Evolutionary conservation across 2,113 vertebrate genomes (phyloP), one percentile per base, ranked within the genome.

Genomic region (Engraulis encrasicolus): DNA sequence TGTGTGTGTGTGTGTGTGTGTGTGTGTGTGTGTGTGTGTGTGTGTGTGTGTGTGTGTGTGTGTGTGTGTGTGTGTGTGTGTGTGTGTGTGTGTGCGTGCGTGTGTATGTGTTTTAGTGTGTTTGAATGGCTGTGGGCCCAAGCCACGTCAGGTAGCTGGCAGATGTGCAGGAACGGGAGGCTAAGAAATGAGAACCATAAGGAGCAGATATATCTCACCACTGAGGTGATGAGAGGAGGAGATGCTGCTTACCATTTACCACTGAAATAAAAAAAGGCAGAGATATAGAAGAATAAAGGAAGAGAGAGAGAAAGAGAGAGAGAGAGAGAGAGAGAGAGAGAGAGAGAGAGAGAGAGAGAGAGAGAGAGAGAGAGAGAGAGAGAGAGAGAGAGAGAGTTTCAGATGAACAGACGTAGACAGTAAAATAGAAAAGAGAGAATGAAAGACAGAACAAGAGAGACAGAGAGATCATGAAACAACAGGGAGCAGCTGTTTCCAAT

Each of bases 301-400:
- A 3, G 40, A 45, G 40, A 45, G 40, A 45, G 31, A 31, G 66
- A 34, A 74, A 27, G 23, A 71, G 61, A 27, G 14, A 31, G 66
- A 74, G n/a, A 74, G 66, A 45, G 40, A 45, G 40, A 9, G 9
- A 9, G 40, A 45, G 40, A 45, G 40, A 45, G 40, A 45, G 40
- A 45, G 40, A 45, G 4, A 9, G 40, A 45, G 40, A 45, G 40
- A 45, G 40, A 45, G 40, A 3, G 4, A 9, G 40, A 45, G 40
- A 3, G 40, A 45, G 31, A 74, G 66, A 74, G 34, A 15, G 4
- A 14, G 9, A 14, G 66, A 34, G 27, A 31, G 27, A 27, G 23
- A 31, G 17, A 5, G 58, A 88, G 79, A 71, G 83, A n/a, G 37
- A 83, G 81, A 45, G 40, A 45, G 40, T 9, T 3, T n/a, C n/a